Conservation (phyloP, 2,113 vertebrate genomes). For the Sula dactylatra region DNA sequence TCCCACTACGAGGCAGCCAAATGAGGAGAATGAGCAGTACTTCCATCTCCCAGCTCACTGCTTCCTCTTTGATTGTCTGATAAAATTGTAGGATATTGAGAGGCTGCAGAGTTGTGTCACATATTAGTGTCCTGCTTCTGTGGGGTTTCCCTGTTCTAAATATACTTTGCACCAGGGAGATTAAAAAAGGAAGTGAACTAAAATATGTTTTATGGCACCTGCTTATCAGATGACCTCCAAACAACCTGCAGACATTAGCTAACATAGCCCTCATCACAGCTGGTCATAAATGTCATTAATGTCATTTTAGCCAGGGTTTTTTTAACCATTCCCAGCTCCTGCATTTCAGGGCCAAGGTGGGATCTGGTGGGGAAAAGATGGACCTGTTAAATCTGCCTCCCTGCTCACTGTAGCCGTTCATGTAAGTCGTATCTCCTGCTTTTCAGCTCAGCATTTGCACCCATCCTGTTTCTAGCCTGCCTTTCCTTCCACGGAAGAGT, state of each 20-base stretch:
- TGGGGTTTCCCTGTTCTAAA: constrained; percentile 62
- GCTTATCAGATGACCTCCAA: constrained; percentile 60
- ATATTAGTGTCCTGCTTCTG: constrained; percentile 55
- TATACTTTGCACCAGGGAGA: constrained; percentile 36
- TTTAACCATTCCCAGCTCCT: neutral
- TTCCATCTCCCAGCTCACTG: constrained; percentile 20
- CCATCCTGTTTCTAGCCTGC: neutral
- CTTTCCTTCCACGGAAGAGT: neutral
- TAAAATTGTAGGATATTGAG: constrained; percentile 56
- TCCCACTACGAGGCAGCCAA: constrained; percentile 14
- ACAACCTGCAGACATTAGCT: constrained; percentile 45
- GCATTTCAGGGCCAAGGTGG: neutral
- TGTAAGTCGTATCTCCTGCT: neutral
- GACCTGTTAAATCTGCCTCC: neutral
- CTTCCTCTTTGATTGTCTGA: constrained; percentile 45
- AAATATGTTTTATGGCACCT: constrained; percentile 56
- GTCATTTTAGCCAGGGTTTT: neutral
- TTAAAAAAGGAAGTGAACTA: constrained; percentile 36
- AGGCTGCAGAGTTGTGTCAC: constrained; percentile 37
- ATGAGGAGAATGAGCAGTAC: constrained; percentile 39
- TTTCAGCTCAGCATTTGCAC: neutral
- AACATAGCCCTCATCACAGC: neutral
- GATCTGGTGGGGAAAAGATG: neutral
- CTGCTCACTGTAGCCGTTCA: neutral
- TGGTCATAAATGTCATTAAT: constrained; percentile 45